Percentiles rank a stretch among this genome's conserved stretches.
phyloP scores from a whole-genome alignment of 2,113 vertebrate genomes.

The Seriola rivoliana region DNA sequence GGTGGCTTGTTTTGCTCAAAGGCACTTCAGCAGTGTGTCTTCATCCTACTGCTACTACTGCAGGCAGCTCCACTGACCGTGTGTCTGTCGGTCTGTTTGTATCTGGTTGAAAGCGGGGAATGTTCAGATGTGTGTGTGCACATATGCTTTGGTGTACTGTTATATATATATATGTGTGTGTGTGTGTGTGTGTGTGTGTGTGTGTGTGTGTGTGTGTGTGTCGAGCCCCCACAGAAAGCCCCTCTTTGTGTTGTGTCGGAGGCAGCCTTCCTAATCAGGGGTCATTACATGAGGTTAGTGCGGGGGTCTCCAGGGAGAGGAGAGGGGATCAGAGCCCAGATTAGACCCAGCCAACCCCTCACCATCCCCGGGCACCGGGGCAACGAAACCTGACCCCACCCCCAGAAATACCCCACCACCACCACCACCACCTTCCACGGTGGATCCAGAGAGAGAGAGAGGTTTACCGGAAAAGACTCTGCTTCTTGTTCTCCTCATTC shows the following conservation, averaged over 20 bases:
- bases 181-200: constrained; percentile 47
- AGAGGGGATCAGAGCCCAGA: constrained; percentile 85
- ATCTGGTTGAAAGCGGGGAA: background rate
- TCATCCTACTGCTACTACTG: too few relatives aligned
- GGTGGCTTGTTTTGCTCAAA: too few relatives aligned
- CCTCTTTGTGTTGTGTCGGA: constrained; percentile 82
- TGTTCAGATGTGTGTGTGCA: constrained; percentile 52
- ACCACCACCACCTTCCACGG: background rate
- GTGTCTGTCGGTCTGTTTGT: background rate
- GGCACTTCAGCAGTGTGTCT: too few relatives aligned
- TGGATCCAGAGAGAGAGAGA: constrained; percentile 35
- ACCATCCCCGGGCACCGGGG: constrained; percentile 76
- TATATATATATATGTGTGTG: background rate
- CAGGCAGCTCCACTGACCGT: background rate
- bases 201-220: constrained; percentile 42
- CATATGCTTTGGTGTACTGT: constrained; percentile 16
- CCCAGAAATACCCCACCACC: background rate
- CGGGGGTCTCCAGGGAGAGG: constrained; percentile 79
- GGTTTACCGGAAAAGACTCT: constrained; percentile 67
- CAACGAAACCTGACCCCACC: constrained; percentile 75
- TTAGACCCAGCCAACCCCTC: constrained; percentile 84
- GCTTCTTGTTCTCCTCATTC: constrained; percentile 16
- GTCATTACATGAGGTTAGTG: constrained; percentile 86
- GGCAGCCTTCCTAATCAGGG: constrained; percentile 86
- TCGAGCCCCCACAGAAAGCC: constrained; percentile 73